Percentiles rank a stretch among this genome's conserved stretches.
Evolutionary conservation across 2,888 invertebrate genomes (phyloP).

Genomic region (Hirtodrosophila confusa): DNA sequence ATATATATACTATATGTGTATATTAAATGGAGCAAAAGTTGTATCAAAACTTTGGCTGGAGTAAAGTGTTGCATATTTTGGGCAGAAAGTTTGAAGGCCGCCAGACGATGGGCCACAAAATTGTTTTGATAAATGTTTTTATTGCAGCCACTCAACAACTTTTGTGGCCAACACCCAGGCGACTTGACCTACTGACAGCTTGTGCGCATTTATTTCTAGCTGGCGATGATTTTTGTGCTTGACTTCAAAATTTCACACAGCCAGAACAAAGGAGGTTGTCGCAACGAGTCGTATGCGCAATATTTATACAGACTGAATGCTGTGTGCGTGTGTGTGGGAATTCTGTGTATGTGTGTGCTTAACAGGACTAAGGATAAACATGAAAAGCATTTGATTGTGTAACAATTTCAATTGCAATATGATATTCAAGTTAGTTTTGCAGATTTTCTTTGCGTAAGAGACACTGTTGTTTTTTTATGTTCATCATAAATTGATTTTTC

Average conservation of each 20-base stretch:
- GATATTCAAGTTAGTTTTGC: too few species aligned
- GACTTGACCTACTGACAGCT: slow-evolving; percentile 66
- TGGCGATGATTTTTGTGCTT: slow-evolving; percentile 16
- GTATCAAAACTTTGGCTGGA: slow-evolving; percentile 57
- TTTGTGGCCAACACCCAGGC: slow-evolving; percentile 54
- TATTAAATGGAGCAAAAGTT: slow-evolving; percentile 72
- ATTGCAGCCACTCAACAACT: slow-evolving; percentile 50
- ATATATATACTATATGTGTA: slow-evolving; percentile 35
- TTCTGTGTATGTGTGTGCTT: too few species aligned
- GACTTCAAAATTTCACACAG: slow-evolving; percentile 17
- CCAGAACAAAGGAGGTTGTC: slow-evolving; percentile 9
- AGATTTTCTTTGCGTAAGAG: too few species aligned
- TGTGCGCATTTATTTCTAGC: slow-evolving; percentile 41
- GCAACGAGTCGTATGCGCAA: slow-evolving; percentile 31
- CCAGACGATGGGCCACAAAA: slow-evolving; percentile 29
- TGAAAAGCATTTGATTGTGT: too few species aligned
- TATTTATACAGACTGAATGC: slow-evolving; percentile 1
- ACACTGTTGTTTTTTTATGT: too few species aligned
- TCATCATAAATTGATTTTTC: too few species aligned
- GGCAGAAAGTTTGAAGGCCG: slow-evolving; percentile 38
- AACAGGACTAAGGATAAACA: too few species aligned
- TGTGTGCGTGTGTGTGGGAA: neutral
- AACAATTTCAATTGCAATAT: too few species aligned
- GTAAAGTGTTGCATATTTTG: slow-evolving; percentile 22
- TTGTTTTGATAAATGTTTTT: slow-evolving; percentile 47